Evolutionary conservation across 2,888 invertebrate genomes (phyloP).

Genomic region (Blera fallax): DNA sequence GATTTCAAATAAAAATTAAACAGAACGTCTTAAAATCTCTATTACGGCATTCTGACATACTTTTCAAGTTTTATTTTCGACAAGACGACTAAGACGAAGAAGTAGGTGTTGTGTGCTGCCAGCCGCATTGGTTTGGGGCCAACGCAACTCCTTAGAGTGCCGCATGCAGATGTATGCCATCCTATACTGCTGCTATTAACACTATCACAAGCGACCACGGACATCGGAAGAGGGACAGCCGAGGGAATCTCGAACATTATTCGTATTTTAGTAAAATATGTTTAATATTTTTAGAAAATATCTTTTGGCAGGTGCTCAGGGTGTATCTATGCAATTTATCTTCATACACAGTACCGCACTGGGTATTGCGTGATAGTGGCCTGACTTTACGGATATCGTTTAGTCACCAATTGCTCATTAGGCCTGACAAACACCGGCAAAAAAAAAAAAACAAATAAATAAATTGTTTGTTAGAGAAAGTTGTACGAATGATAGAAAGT

Average conservation of each 20-base stretch:
- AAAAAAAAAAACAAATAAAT: background rate
- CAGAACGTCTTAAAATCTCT: slow-evolving; percentile 46
- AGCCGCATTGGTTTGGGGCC: slow-evolving; percentile 24
- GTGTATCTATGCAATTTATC: slow-evolving; percentile 60
- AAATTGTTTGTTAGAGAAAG: background rate
- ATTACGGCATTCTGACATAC: slow-evolving; percentile 67
- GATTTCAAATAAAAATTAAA: slow-evolving; percentile 59
- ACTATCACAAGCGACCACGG: background rate
- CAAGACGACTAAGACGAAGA: background rate
- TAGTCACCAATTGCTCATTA: slow-evolving; percentile 65
- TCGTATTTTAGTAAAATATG: slow-evolving; percentile 43
- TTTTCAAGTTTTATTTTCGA: slow-evolving; percentile 68
- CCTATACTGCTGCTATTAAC: slow-evolving; percentile 18
- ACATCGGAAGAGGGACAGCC: background rate
- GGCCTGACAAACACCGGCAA: slow-evolving; percentile 42
- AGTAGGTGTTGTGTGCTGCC: slow-evolving; percentile 28
- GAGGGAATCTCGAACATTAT: background rate
- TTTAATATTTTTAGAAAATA: slow-evolving; percentile 68
- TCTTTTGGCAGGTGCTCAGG: slow-evolving; percentile 62
- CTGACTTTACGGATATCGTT: slow-evolving; percentile 39
- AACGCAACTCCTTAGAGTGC: slow-evolving; percentile 25
- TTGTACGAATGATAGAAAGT: slow-evolving; percentile 48
- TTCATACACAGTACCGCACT: slow-evolving; percentile 25
- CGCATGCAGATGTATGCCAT: background rate
- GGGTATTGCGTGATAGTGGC: background rate